phyloP scores from a whole-genome alignment of 2,797 vertebrate species.

The Tamandua tetradactyla region DNA sequence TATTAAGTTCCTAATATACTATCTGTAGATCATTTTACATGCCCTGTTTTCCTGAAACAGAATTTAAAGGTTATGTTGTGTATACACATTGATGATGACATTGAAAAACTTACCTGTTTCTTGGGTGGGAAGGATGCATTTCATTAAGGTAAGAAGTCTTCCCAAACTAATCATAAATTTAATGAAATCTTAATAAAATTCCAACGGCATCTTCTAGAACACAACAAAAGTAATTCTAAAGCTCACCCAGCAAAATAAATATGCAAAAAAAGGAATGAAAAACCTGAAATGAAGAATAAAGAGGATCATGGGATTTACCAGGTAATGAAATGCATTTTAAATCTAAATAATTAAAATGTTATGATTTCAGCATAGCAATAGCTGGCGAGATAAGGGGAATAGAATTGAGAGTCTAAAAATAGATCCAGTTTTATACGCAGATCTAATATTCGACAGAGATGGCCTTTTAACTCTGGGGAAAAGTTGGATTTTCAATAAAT shows the following conservation, averaged over 20 bases:
- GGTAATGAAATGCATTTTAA: neutral
- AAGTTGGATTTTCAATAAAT: neutral
- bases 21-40: neutral
- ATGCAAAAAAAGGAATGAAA: neutral
- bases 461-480: neutral
- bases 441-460: neutral
- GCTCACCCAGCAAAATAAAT: neutral
- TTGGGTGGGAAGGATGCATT: no score
- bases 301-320: accelerated
- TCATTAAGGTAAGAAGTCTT: neutral
- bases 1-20: neutral
- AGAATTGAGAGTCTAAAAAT: neutral
- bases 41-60: neutral
- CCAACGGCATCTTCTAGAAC: neutral
- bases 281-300: neutral
- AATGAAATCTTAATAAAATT: neutral
- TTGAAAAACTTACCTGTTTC: neutral
- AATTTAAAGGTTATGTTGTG: neutral
- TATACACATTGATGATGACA: no score
- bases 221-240: neutral
- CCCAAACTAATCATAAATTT: neutral
- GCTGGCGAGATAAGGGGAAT: neutral
- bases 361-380: accelerated
- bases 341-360: neutral
- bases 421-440: neutral